Evolutionary conservation across 2,797 vertebrate species (phyloP).

Genomic region (Tachyglossus aculeatus): DNA sequence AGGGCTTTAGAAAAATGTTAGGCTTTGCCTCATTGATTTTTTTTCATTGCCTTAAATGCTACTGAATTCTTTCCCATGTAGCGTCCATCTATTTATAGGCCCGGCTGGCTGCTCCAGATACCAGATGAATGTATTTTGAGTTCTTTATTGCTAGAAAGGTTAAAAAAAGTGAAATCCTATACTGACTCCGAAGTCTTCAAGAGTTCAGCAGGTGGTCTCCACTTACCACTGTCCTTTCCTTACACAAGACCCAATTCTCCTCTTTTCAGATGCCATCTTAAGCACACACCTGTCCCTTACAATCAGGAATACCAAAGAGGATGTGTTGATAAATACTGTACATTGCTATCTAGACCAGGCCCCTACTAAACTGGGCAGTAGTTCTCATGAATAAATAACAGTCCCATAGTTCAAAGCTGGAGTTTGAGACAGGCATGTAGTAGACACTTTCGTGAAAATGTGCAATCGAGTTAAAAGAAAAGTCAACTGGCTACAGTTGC

Average conservation of each 20-base stretch:
- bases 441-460: conserved; percentile 48
- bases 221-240: neutral
- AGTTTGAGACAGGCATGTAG: conserved; percentile 45
- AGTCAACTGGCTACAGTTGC: conserved; percentile 25
- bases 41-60: conserved; percentile 25
- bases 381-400: conserved; percentile 59
- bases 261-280: conserved; percentile 20
- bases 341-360: conserved; percentile 57
- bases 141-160: conserved; percentile 40
- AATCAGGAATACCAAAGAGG: conserved; percentile 36
- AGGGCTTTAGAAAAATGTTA: no score
- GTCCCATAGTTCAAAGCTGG: conserved; percentile 38
- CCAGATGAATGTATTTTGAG: conserved; percentile 49
- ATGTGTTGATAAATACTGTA: conserved; percentile 39
- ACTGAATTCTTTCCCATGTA: conserved; percentile 23
- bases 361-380: conserved; percentile 31
- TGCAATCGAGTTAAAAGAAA: conserved; percentile 51
- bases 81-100: conserved; percentile 50
- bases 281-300: conserved; percentile 45
- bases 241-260: conserved; percentile 7
- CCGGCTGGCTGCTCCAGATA: conserved; percentile 43
- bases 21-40: conserved; percentile 17
- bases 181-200: conserved; percentile 21
- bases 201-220: neutral
- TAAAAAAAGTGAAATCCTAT: conserved; percentile 35